phyloP scores from a whole-genome alignment of 2,888 invertebrate genomes.

The Crepidodera aurea region DNA sequence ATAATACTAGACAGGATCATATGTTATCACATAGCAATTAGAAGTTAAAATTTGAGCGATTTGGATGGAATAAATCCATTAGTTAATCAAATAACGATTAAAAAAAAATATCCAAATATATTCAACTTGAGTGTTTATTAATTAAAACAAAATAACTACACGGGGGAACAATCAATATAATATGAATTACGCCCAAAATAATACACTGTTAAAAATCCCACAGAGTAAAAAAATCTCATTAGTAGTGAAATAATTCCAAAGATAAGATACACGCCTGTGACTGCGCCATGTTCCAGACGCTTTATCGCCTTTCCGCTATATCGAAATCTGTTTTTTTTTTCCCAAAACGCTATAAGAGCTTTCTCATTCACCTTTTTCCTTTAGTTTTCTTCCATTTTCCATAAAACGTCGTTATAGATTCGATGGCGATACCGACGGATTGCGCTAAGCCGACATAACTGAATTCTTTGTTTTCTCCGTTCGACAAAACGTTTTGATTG shows the following conservation, averaged over 20 bases:
- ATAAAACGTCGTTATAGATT: constrained; percentile 84
- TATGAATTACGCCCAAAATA: constrained; percentile 41
- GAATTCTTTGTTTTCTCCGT: constrained; percentile 69
- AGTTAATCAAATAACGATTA: too few species aligned
- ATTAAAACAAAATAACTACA: constrained; percentile 44
- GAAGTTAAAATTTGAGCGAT: too few species aligned
- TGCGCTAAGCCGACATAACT: constrained; percentile 81
- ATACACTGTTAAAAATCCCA: constrained; percentile 36
- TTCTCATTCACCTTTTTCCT: constrained; percentile 67
- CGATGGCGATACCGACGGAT: constrained; percentile 81
- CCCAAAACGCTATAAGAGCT: neutral
- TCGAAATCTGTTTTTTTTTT: constrained; percentile 35
- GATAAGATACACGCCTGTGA: constrained; percentile 24
- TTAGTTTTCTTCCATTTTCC: constrained; percentile 83
- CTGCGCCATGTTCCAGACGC: constrained; percentile 24
- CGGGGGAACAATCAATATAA: constrained; percentile 39
- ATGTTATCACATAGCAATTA: too few species aligned
- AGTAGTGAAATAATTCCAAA: constrained; percentile 38
- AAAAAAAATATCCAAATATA: neutral
- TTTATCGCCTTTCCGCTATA: constrained; percentile 23
- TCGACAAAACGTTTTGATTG: constrained; percentile 55
- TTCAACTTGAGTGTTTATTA: constrained; percentile 39
- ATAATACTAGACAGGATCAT: too few species aligned
- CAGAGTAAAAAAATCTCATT: constrained; percentile 37
- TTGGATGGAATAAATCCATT: too few species aligned